Conservation (phyloP, 2,113 vertebrate genomes). For the Ptilonorhynchus violaceus region DNA sequence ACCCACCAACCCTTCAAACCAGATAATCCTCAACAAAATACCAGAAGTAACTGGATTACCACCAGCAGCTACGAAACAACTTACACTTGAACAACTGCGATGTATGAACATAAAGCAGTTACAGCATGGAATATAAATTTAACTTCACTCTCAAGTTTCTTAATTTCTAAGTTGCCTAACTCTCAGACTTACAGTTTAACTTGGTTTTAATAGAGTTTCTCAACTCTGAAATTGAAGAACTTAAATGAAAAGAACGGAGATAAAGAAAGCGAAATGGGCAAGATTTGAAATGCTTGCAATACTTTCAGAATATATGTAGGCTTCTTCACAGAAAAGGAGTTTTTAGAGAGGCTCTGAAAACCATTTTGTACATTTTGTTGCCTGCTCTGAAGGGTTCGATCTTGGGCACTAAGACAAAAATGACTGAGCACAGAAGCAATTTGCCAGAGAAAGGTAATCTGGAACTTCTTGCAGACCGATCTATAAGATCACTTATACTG, state of each 20-base stretch:
- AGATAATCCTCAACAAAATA: not conserved
- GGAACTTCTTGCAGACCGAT: not conserved
- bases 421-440: not conserved
- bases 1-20: not conserved
- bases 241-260: not conserved
- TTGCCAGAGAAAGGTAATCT: not conserved
- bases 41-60: not conserved
- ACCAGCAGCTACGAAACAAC: not conserved
- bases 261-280: not conserved
- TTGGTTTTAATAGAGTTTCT: not conserved
- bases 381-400: not conserved
- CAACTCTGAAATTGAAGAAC: not conserved
- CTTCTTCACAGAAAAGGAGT: not conserved
- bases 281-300: not conserved
- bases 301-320: not conserved
- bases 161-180: not conserved
- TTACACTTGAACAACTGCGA: not conserved
- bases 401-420: not conserved
- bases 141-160: not conserved
- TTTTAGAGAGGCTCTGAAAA: not conserved
- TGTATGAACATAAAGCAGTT: not conserved
- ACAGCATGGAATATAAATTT: not conserved
- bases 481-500: not conserved
- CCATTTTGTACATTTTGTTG: not conserved
- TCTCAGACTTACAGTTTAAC: not conserved